A percentile compares a stretch with the other conserved stretches of the same genome.
Conservation (phyloP, 2,888 invertebrate species). For the Epistrophe grossulariae region DNA sequence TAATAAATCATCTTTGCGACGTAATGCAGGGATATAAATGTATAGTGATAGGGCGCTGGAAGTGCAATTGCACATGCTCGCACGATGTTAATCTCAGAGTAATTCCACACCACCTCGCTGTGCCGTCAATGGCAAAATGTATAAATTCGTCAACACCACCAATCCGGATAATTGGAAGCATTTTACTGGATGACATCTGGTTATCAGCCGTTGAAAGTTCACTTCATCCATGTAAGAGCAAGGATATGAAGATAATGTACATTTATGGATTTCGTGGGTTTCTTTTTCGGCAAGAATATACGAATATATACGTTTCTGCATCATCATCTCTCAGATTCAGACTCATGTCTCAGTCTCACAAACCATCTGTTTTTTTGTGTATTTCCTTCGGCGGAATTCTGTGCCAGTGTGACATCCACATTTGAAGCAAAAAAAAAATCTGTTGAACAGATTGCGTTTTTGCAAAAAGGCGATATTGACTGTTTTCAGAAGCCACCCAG, state of each 20-base stretch:
- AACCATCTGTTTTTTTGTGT: constrained; percentile 39
- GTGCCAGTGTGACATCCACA: constrained; percentile 64
- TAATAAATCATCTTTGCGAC: constrained; percentile 44
- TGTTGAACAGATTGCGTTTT: constrained; percentile 68
- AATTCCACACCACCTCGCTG: not conserved
- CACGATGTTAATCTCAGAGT: constrained; percentile 43
- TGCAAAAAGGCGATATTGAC: constrained; percentile 36
- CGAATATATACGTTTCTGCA: not conserved
- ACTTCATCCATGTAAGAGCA: constrained; percentile 33
- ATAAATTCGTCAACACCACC: constrained; percentile 57
- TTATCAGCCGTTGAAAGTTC: constrained; percentile 69
- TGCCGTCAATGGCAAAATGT: not conserved
- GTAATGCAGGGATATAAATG: not conserved
- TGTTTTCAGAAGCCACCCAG: constrained; percentile 65
- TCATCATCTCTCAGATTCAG: not conserved
- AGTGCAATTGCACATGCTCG: constrained; percentile 54
- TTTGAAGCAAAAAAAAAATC: constrained; percentile 42
- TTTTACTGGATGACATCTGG: constrained; percentile 71
- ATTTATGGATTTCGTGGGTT: constrained; percentile 20
- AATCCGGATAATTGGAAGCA: constrained; percentile 69
- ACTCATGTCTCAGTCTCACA: not conserved
- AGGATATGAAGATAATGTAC: constrained; percentile 1
- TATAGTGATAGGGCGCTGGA: not conserved
- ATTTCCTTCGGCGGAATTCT: constrained; percentile 29
- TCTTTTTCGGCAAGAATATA: not conserved